phyloP scores from a whole-genome alignment of 2,888 invertebrate genomes.

The Sympetrum striolatum region DNA sequence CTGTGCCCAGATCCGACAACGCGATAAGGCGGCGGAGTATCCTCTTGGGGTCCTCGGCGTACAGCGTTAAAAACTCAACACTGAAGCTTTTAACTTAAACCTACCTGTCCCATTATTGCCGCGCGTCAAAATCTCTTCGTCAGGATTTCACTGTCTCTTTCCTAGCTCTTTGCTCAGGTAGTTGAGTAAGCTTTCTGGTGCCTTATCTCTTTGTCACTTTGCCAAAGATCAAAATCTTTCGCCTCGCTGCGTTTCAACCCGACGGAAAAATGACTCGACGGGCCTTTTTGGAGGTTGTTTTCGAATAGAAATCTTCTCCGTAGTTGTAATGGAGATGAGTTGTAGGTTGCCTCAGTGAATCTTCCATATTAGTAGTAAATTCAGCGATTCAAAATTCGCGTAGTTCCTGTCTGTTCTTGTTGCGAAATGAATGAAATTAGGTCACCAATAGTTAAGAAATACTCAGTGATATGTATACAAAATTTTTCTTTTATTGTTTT shows the following conservation, averaged over 20 bases:
- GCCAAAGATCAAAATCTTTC: neutral
- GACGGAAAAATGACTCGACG: neutral
- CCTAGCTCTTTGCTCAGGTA: neutral
- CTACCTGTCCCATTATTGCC: neutral
- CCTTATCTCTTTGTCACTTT: neutral
- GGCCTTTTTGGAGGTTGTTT: neutral
- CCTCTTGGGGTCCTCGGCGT: neutral
- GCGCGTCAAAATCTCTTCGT: neutral
- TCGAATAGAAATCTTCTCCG: neutral
- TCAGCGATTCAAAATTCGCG: too few species aligned
- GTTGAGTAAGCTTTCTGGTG: neutral
- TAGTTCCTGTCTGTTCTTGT: too few species aligned
- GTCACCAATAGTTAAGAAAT: too few species aligned
- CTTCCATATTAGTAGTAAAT: too few species aligned
- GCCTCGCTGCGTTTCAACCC: neutral
- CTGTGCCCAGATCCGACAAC: conserved; percentile 1
- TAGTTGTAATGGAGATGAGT: neutral
- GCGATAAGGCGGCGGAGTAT: conserved; percentile 1
- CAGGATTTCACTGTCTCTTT: neutral
- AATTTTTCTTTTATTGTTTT: too few species aligned
- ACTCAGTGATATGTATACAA: too few species aligned
- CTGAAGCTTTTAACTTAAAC: conserved; percentile 23
- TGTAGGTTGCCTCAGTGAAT: too few species aligned
- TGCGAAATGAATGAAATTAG: too few species aligned
- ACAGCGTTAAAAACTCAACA: neutral